Percentiles rank a stretch among this genome's conserved stretches.
Evolutionary conservation across 2,797 vertebrate genomes (phyloP).

Genomic region (Gallirallus australis): DNA sequence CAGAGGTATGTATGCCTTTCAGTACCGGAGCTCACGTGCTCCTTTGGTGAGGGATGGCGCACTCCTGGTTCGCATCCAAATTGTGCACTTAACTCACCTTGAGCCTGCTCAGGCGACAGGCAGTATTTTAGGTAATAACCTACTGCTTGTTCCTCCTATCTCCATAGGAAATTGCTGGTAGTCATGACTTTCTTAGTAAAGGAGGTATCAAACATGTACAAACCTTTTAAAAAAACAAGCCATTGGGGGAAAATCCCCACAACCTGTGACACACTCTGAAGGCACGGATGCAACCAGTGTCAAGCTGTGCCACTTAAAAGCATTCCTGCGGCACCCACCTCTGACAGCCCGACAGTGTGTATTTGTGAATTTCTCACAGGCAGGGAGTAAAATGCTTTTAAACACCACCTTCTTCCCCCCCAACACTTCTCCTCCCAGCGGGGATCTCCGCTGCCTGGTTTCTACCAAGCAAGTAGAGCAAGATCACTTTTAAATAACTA

Average conservation of each 20-base stretch:
- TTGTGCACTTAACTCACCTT: neutral
- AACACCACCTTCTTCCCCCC: neutral
- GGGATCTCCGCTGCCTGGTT: neutral
- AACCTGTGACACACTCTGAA: neutral
- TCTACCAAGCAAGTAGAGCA: neutral
- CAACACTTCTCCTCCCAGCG: neutral
- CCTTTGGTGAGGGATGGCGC: neutral
- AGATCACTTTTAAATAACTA: neutral
- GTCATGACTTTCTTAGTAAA: neutral
- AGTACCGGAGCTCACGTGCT: rapidly evolving
- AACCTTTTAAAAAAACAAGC: neutral
- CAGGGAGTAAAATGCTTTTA: slow-evolving; percentile 21
- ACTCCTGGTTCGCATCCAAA: neutral
- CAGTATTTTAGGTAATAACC: neutral
- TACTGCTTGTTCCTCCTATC: neutral
- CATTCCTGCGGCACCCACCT: neutral
- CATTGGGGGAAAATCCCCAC: neutral
- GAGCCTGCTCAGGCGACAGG: neutral
- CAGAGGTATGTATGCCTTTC: neutral
- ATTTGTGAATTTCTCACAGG: neutral
- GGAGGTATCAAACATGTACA: neutral
- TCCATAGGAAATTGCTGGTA: neutral
- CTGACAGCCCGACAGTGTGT: neutral
- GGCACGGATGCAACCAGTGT: neutral
- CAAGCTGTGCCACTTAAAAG: slow-evolving; percentile 28